Evolutionary conservation across 1,140 invertebrate species (phyloP), one percentile per base, ranked within the genome.

Genomic region (Diorhabda elongata): DNA sequence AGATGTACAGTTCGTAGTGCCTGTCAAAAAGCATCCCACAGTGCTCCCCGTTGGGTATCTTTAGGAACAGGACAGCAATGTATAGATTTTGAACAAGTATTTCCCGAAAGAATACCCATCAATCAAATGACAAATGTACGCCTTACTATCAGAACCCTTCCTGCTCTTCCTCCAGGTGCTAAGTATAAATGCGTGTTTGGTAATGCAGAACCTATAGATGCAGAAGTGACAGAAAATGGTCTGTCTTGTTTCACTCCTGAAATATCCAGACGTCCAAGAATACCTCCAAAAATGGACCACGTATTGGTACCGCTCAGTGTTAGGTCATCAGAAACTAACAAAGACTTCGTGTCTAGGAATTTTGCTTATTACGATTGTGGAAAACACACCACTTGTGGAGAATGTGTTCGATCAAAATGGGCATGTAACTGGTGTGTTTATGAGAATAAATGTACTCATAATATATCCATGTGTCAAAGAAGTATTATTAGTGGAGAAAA

Each of bases 341-440:
- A 96, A 78, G 95, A 98, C 81, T 97, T 98, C 85, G 95, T 98
- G 3, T 95, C 93, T 2, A 85, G 92, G 63, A 92, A 92, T 80
- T 98, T 98, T 82, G 94, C 94, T 8, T 98, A 94, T 80, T 98
- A 94, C 81, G 95, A 98, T 82, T 98, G 97, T 80, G 90, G 90
- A 5, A 88, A 90, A 67, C 96, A 98, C 80, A 89, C 85, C 7
- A 93, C 92, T 73, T 97, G 95, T 80, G 87, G 89, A 58, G 88
- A 91, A 47, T 97, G 95, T 81, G 92, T 96, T 3, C 89, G 88
- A 75, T 93, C 92, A 65, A 89, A 92, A 73, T 97, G 95, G 95
- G 89, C 90, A 3, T 97, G 95, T 77, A 96, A 93, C 77, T 97
- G 97, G 97, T 98, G 97, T 82, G 92, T 98, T 63, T 95, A 95